Evolutionary conservation across 2,113 vertebrate genomes (phyloP).

Genomic region (Pituophis catenifer): DNA sequence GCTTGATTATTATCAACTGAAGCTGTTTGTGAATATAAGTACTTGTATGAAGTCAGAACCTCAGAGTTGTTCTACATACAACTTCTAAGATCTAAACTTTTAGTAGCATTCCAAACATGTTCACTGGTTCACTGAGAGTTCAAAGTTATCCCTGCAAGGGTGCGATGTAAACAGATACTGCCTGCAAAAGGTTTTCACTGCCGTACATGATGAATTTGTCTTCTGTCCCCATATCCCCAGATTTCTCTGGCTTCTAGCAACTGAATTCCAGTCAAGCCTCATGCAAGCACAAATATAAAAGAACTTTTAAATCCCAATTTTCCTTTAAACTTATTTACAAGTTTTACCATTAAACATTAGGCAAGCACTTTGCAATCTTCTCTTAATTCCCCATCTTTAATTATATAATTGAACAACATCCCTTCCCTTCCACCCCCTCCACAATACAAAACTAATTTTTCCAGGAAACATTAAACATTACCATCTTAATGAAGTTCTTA

Average conservation of each 20-base stretch:
- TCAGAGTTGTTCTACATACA: background rate
- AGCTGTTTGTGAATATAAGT: background rate
- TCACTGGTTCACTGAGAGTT: background rate
- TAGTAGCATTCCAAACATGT: background rate
- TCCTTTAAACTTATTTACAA: slow-evolving; percentile 75
- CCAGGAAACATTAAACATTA: slow-evolving; percentile 82
- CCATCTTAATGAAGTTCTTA: slow-evolving; percentile 86
- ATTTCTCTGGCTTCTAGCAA: slow-evolving; percentile 21
- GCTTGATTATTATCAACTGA: background rate
- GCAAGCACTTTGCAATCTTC: slow-evolving; percentile 76
- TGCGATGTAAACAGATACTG: background rate
- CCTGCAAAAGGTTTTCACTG: slow-evolving; percentile 5
- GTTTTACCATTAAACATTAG: slow-evolving; percentile 76
- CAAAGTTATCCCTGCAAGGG: slow-evolving; percentile 8
- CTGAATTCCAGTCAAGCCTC: slow-evolving; percentile 42
- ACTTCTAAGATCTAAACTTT: background rate
- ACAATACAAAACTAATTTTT: slow-evolving; percentile 73
- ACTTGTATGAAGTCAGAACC: background rate
- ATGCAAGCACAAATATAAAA: slow-evolving; percentile 12
- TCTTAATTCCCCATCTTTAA: slow-evolving; percentile 78
- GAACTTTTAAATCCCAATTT: slow-evolving; percentile 45
- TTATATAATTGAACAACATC: slow-evolving; percentile 78
- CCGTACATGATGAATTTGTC: slow-evolving; percentile 6
- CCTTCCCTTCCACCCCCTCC: slow-evolving; percentile 37
- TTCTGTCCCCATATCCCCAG: background rate